These are phyloP conservation scores for Hippopotamyrus pictus DNA, from an alignment of 2,797 vertebrate species.

Conservation along the genomic window DNA sequence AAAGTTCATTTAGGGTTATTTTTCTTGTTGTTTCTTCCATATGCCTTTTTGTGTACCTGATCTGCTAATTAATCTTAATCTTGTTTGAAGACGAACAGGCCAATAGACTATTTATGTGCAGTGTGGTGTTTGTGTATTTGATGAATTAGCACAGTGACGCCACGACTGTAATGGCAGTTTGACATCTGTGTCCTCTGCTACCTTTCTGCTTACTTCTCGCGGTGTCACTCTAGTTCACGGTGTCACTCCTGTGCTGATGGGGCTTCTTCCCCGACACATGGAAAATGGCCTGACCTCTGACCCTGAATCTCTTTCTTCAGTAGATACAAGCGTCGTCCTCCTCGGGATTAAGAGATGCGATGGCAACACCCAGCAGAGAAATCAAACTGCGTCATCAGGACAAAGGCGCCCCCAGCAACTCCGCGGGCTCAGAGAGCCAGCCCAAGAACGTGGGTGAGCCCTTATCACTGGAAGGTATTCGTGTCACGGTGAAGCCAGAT, in stretches of 20 bases:
- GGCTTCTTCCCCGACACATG: not conserved
- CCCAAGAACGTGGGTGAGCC: constrained; percentile 39
- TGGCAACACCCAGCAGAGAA: constrained; percentile 43
- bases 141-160: not conserved
- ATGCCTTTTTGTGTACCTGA: not conserved
- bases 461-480: not conserved
- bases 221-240: not conserved
- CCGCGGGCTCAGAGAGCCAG: constrained; percentile 20
- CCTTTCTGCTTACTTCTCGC: not conserved
- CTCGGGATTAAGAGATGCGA: constrained; percentile 35
- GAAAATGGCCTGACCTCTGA: not conserved
- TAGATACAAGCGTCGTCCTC: not conserved
- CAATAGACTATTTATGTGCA: not conserved
- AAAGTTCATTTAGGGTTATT: not conserved
- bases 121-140: not conserved
- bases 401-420: constrained; percentile 13
- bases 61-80: not conserved
- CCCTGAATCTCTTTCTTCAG: not conserved
- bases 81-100: not conserved
- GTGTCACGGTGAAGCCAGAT: too few relatives aligned
- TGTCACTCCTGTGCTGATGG: not conserved
- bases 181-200: not conserved
- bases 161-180: not conserved
- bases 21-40: not conserved
- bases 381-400: constrained; percentile 38